Evolutionary conservation across 2,113 vertebrate species (phyloP).

Genomic region (Megalops atlanticus): DNA sequence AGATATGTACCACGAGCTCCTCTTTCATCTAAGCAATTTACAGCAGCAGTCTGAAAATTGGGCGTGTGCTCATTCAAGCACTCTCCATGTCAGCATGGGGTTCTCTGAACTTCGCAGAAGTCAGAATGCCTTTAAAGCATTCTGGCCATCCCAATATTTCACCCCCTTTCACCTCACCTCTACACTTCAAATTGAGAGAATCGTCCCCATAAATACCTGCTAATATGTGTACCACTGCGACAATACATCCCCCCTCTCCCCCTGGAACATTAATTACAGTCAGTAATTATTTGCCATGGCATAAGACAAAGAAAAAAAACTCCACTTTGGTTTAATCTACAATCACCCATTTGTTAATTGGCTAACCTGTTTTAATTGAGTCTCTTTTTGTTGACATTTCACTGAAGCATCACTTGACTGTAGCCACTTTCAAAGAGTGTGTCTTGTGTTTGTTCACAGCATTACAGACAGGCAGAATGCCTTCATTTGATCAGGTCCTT

Average conservation of each 20-base stretch:
- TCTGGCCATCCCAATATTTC: not conserved
- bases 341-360: slow-evolving; percentile 67
- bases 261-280: slow-evolving; percentile 52
- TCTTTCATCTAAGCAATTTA: not conserved
- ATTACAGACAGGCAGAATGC: not conserved
- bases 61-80: not conserved
- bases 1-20: not conserved
- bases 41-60: not conserved
- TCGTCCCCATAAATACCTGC: slow-evolving; percentile 54
- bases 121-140: not conserved
- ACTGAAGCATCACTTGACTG: slow-evolving; percentile 60
- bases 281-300: slow-evolving; percentile 53
- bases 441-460: not conserved
- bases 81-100: not conserved
- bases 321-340: slow-evolving; percentile 64
- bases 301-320: slow-evolving; percentile 65
- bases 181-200: not conserved
- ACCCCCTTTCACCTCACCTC: not conserved
- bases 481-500: not conserved
- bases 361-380: slow-evolving; percentile 63
- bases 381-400: slow-evolving; percentile 58
- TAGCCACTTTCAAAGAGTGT: slow-evolving; percentile 1
- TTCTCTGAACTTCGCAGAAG: not conserved
- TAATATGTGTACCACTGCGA: slow-evolving; percentile 58
- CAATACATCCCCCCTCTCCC: slow-evolving; percentile 12